Conservation (phyloP, 2,113 vertebrate genomes). For the Mesoclemmys tuberculata region DNA sequence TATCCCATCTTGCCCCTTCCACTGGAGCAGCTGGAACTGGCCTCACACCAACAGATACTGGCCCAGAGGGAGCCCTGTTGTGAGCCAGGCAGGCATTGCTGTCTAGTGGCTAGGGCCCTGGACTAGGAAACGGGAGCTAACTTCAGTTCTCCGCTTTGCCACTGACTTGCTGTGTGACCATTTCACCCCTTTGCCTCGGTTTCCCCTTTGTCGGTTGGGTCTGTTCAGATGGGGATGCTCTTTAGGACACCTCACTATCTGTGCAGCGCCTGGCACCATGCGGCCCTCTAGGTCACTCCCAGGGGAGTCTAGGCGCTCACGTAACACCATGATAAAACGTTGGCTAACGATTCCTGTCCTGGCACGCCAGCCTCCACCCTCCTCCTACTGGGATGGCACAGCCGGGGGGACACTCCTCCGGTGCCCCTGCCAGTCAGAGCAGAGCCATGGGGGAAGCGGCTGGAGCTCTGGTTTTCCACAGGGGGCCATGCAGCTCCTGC, state of each 20-base stretch:
- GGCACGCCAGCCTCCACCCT: neutral
- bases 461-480: rapidly evolving
- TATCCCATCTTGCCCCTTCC: neutral
- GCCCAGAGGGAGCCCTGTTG: neutral
- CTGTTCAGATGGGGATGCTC: neutral
- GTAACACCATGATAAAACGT: neutral
- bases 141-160: neutral
- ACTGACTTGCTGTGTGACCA: neutral
- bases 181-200: neutral
- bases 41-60: neutral
- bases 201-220: neutral
- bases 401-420: neutral
- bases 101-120: neutral
- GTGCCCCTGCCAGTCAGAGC: neutral
- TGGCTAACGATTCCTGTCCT: neutral
- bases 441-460: neutral
- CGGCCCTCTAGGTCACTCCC: neutral
- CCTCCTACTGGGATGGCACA: neutral
- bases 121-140: neutral
- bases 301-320: neutral
- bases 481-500: rapidly evolving
- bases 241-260: no score
- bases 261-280: neutral
- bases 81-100: neutral
- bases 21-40: no score